Evolutionary conservation across 2,888 invertebrate species (phyloP).

Genomic region (Erebia epiphron): DNA sequence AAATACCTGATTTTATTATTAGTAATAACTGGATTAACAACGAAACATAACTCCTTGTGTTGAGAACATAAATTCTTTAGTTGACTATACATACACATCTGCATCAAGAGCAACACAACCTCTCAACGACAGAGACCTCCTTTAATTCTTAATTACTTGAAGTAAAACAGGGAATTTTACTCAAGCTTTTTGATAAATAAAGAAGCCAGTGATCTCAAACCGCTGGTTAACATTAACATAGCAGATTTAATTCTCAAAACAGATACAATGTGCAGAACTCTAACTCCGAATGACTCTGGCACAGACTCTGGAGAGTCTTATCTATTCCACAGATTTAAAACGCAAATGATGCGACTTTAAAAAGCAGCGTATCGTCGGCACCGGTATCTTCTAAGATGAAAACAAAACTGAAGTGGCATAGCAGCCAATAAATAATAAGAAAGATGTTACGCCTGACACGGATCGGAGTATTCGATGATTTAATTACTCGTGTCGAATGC

Average conservation of each 20-base stretch:
- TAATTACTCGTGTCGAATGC: slow-evolving; percentile 39
- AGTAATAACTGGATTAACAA: slow-evolving; percentile 18
- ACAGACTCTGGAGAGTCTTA: no score
- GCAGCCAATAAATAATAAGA: slow-evolving; percentile 27
- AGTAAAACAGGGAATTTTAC: no score
- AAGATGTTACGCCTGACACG: slow-evolving; percentile 37
- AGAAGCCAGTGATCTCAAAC: no score
- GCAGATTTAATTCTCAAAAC: no score
- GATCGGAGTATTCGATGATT: slow-evolving; percentile 37
- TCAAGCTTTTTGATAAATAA: no score
- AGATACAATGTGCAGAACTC: no score
- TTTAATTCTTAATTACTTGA: no score
- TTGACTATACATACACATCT: background rate
- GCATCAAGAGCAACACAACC: no score
- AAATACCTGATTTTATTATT: slow-evolving; percentile 24
- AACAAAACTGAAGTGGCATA: slow-evolving; percentile 20
- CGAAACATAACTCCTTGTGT: background rate
- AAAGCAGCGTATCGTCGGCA: background rate
- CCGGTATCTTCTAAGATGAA: slow-evolving; percentile 13
- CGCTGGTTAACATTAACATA: no score
- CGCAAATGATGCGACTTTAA: background rate
- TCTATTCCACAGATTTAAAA: background rate
- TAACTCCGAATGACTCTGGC: no score
- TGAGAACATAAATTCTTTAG: background rate
- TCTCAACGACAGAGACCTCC: no score